Evolutionary conservation across 2,797 vertebrate genomes (phyloP).

Genomic region (Zenarchopterus dispar): DNA sequence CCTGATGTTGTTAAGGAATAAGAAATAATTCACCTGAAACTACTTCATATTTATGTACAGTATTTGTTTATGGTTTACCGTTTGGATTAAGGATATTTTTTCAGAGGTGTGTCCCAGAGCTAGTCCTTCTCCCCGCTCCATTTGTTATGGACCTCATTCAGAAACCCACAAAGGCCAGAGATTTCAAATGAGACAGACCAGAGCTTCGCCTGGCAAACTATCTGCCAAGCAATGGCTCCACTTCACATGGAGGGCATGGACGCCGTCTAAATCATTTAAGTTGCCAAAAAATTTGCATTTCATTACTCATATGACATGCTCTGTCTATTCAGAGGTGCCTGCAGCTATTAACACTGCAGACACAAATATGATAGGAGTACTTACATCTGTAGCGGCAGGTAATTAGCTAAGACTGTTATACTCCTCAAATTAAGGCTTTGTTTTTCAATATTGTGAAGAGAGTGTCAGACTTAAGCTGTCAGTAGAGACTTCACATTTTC

Average conservation of each 20-base stretch:
- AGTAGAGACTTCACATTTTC: not conserved
- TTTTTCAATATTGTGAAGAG: slow-evolving; percentile 2
- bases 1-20: too few species aligned
- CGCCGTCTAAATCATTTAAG: slow-evolving; percentile 43
- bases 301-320: slow-evolving; percentile 15
- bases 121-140: slow-evolving; percentile 2
- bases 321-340: slow-evolving; percentile 16
- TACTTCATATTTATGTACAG: slow-evolving; percentile 2
- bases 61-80: not conserved
- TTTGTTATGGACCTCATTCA: slow-evolving; percentile 27
- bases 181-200: slow-evolving; percentile 20
- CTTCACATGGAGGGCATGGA: slow-evolving; percentile 31
- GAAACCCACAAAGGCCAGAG: slow-evolving; percentile 11
- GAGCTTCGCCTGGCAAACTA: slow-evolving; percentile 9
- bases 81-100: not conserved
- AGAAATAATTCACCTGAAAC: too few species aligned
- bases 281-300: slow-evolving; percentile 39
- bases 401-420: slow-evolving; percentile 4
- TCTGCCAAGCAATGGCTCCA: slow-evolving; percentile 14
- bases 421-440: not conserved
- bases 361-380: not conserved
- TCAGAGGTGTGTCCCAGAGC: not conserved
- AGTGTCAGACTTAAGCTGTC: not conserved
- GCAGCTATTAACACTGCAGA: not conserved
- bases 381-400: not conserved